Conservation (phyloP, 1,140 invertebrate genomes). For the Idris sp. region DNA sequence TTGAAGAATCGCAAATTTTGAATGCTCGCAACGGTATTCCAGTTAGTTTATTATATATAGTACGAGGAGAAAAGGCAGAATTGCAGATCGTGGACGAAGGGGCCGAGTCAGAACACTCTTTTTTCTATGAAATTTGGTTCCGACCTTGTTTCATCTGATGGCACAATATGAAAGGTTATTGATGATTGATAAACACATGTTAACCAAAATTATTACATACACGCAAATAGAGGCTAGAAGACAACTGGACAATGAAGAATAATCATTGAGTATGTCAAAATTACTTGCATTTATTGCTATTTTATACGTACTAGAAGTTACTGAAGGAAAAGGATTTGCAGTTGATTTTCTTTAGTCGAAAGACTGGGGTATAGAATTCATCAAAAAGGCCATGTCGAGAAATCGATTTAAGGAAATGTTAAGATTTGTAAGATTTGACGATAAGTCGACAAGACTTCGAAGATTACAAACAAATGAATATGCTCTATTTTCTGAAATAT, state of each 20-base stretch:
- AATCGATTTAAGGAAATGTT: slow-evolving; percentile 54
- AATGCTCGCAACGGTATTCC: too few species aligned
- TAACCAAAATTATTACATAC: slow-evolving; percentile 12
- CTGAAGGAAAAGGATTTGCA: slow-evolving; percentile 9
- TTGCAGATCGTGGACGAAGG: too few species aligned
- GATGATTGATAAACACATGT: slow-evolving; percentile 10
- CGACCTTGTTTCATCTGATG: not conserved
- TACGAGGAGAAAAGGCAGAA: too few species aligned
- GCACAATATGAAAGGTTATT: slow-evolving; percentile 1
- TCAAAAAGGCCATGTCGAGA: slow-evolving; percentile 44
- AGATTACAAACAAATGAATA: slow-evolving; percentile 16
- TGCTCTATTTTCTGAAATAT: slow-evolving; percentile 64
- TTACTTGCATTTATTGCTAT: slow-evolving; percentile 16
- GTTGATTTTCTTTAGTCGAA: slow-evolving; percentile 31
- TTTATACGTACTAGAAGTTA: slow-evolving; percentile 12
- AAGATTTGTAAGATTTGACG: slow-evolving; percentile 64
- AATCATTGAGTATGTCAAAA: slow-evolving; percentile 2
- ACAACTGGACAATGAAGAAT: not conserved
- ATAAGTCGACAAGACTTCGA: slow-evolving; percentile 43
- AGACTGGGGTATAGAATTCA: slow-evolving; percentile 50
- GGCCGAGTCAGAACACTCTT: not conserved
- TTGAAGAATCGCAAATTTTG: too few species aligned
- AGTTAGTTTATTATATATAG: too few species aligned
- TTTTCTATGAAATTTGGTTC: not conserved
- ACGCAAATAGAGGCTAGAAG: slow-evolving; percentile 8